These are phyloP conservation scores for Toxonevra muliebris DNA, from an alignment of 2,888 invertebrate genomes.

Conservation along the genomic window DNA sequence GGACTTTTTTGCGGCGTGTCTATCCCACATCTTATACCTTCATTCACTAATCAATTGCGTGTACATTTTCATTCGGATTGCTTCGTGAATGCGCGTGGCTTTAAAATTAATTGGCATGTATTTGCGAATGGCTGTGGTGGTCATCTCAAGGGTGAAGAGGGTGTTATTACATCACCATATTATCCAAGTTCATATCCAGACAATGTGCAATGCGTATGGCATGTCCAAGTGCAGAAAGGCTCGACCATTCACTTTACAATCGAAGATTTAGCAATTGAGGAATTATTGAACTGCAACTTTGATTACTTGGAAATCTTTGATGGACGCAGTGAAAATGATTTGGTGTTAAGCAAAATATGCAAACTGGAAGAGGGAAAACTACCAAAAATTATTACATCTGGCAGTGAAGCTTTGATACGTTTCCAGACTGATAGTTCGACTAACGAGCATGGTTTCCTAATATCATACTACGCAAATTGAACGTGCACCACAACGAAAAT, in stretches of 20 bases:
- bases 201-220: constrained; percentile 82
- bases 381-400: constrained; percentile 68
- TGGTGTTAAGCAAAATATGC: constrained; percentile 65
- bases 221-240: constrained; percentile 76
- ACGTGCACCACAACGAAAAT: constrained; percentile 46
- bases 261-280: constrained; percentile 78
- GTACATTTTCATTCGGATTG: constrained; percentile 81
- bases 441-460: constrained; percentile 78
- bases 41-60: constrained; percentile 79
- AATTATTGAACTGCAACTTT: constrained; percentile 69
- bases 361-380: constrained; percentile 58
- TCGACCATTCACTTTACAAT: constrained; percentile 75
- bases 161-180: constrained; percentile 84
- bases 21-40: constrained; percentile 73
- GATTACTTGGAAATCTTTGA: constrained; percentile 81
- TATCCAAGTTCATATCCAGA: constrained; percentile 81
- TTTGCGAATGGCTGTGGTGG: constrained; percentile 83
- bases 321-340: constrained; percentile 67
- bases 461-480: constrained; percentile 73
- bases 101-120: constrained; percentile 76
- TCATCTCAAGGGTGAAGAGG: constrained; percentile 72
- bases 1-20: constrained; percentile 80
- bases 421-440: constrained; percentile 76
- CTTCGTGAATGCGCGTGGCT: constrained; percentile 73
- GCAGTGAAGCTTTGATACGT: constrained; percentile 74